Evolutionary conservation across 1,140 invertebrate species (phyloP).

Genomic region (Pseudomyrmex concolor): DNA sequence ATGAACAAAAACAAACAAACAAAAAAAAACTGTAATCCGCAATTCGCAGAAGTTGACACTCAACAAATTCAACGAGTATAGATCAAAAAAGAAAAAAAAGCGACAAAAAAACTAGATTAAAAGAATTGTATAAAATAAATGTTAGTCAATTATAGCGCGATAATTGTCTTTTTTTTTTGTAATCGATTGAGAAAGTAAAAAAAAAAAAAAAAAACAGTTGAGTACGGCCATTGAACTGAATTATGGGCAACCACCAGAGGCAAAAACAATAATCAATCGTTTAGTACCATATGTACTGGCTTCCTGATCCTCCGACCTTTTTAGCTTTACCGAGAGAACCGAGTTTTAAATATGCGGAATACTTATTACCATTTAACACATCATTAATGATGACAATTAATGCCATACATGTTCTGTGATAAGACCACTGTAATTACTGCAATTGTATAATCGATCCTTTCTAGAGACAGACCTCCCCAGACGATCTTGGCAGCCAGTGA

Average conservation of each 20-base stretch:
- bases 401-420: constrained; percentile 87
- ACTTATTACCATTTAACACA: constrained; percentile 77
- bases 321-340: constrained; percentile 80
- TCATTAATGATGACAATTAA: constrained; percentile 84
- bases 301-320: constrained; percentile 83
- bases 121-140: constrained; percentile 80
- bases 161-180: constrained; percentile 60
- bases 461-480: constrained; percentile 56
- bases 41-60: constrained; percentile 28
- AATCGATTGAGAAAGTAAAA: constrained; percentile 64
- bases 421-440: constrained; percentile 85
- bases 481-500: constrained; percentile 81
- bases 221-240: constrained; percentile 73
- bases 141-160: constrained; percentile 83
- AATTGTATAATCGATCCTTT: constrained; percentile 81
- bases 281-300: constrained; percentile 82
- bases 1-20: constrained; percentile 18
- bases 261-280: constrained; percentile 80
- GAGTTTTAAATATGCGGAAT: constrained; percentile 77
- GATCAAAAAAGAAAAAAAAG: constrained; percentile 53
- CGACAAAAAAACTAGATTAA: constrained; percentile 56
- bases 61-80: constrained; percentile 55
- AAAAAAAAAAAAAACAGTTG: neutral
- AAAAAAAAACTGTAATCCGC: neutral
- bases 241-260: constrained; percentile 83